Evolutionary conservation across 2,113 vertebrate species (phyloP), one percentile per base, ranked within the genome.

Genomic region (Cnemophilus loriae): DNA sequence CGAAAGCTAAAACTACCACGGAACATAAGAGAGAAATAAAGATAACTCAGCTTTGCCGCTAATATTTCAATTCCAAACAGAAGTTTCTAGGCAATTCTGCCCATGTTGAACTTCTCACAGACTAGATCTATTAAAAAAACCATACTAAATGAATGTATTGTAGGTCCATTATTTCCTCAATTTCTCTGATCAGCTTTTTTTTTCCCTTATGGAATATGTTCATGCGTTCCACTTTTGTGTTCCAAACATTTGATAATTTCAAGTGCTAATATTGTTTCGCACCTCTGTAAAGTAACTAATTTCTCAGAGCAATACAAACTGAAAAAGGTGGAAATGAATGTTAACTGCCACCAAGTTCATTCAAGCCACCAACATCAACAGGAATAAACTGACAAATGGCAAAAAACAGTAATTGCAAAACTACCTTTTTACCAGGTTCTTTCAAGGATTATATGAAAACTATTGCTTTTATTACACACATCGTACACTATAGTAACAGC

Each of bases 171-270:
- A 59, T 11, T 57, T 90, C 13, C 16, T 14, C 4, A 17, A 55
- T 27, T 32, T 52, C 44, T 21, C 14, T n/a, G 3, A 59, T 33
- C 10, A 39, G 8, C 6, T 7, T 24, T 33, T 28, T 27, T 21
- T 16, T 13, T 28, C 8, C 53, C 18, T 37, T 4, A 76, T 8
- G 3, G 16, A 56, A 0, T 10, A 30, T 0, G 4, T 41, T 57
- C 39, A 30, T 6, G 53, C 52, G 49, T 56, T 56, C 22, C 42
- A 56, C 5, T 77, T 85, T 6, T 33, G 17, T 30, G 27, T 27
- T 69, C 22, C 33, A 52, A 61, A 46, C 3, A 21, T 21, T 41
- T 52, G 7, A 1, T 28, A 44, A 69, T n/a, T 84, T 56, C 7
- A 67, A 80, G 39, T 12, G 15, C 9, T 70, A 33, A 30, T 30